A percentile compares a stretch with the other conserved stretches of the same genome.
Evolutionary conservation across 2,888 invertebrate species (phyloP).

Genomic region (Caenorhabditis sp.): DNA sequence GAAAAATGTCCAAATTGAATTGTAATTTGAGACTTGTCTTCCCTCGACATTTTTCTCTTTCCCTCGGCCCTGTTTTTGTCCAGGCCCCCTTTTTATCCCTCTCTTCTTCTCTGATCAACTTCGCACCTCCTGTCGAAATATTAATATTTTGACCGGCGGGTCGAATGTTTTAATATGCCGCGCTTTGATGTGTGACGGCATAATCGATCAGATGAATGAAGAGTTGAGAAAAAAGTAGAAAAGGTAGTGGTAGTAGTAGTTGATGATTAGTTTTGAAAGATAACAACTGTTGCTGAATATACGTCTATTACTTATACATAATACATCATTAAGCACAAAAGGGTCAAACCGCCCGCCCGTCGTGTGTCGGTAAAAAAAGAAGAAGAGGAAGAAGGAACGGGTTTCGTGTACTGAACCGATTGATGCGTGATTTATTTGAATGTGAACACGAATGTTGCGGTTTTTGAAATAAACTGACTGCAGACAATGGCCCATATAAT

Average conservation of each 20-base stretch:
- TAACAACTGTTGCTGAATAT: neutral
- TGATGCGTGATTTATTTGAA: constrained; percentile 3
- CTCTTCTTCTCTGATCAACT: no score
- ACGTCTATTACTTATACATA: neutral
- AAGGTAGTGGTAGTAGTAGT: no score
- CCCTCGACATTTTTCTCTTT: neutral
- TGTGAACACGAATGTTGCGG: constrained; percentile 1
- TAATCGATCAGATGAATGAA: no score
- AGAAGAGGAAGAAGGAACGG: neutral
- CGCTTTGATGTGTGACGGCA: no score
- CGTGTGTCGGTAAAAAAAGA: neutral
- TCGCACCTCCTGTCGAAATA: neutral
- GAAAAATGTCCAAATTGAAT: constrained; percentile 1
- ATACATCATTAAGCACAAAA: constrained; percentile 1
- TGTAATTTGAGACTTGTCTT: neutral
- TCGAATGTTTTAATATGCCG: neutral
- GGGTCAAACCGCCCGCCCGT: constrained; percentile 2
- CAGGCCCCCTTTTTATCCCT: no score
- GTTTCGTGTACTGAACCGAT: neutral
- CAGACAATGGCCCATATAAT: neutral
- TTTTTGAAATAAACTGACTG: neutral
- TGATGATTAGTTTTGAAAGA: no score
- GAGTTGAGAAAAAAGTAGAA: no score
- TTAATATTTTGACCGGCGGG: neutral
- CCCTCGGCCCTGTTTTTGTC: no score